A percentile compares a stretch with the other conserved stretches of the same genome.
phyloP scores from a whole-genome alignment of 2,113 vertebrate species.

The Eptatretus burgeri region DNA sequence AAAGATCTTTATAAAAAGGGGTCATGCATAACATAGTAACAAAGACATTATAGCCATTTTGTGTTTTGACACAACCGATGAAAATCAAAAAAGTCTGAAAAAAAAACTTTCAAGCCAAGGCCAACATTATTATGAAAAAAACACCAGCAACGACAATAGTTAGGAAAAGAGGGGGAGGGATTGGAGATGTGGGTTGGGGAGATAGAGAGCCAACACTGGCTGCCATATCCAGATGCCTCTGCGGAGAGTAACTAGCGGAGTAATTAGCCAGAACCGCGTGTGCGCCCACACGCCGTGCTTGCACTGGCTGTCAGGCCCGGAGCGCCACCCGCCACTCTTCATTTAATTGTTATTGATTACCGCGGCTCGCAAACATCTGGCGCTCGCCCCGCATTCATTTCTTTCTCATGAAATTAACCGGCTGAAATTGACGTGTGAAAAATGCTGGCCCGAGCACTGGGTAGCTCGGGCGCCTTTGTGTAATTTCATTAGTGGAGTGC shows the following conservation, averaged over 20 bases:
- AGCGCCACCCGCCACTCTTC: constrained; percentile 5
- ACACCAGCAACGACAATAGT: too few species aligned
- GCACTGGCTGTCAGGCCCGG: constrained; percentile 5
- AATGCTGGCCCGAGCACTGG: constrained; percentile 4
- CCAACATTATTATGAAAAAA: too few species aligned
- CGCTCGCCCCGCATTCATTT: constrained; percentile 6
- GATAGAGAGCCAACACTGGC: too few species aligned
- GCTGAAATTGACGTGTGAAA: constrained; percentile 6
- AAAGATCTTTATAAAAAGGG: too few species aligned
- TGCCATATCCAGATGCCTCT: neutral
- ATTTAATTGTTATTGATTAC: constrained; percentile 6
- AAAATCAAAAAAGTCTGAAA: too few species aligned
- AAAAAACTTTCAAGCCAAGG: too few species aligned
- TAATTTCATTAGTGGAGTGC: neutral
- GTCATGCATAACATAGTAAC: too few species aligned
- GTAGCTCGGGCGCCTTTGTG: neutral
- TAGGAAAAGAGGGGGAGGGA: too few species aligned
- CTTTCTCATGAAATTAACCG: constrained; percentile 6
- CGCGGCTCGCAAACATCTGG: constrained; percentile 4
- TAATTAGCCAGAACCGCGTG: neutral
- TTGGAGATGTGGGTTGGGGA: too few species aligned
- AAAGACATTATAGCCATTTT: too few species aligned
- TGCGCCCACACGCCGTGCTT: neutral
- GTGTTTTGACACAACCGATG: too few species aligned
- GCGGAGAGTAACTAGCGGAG: constrained; percentile 2